These are phyloP conservation scores for Hymenopus coronatus DNA, from an alignment of 2,888 invertebrate genomes.

Conservation along the genomic window DNA sequence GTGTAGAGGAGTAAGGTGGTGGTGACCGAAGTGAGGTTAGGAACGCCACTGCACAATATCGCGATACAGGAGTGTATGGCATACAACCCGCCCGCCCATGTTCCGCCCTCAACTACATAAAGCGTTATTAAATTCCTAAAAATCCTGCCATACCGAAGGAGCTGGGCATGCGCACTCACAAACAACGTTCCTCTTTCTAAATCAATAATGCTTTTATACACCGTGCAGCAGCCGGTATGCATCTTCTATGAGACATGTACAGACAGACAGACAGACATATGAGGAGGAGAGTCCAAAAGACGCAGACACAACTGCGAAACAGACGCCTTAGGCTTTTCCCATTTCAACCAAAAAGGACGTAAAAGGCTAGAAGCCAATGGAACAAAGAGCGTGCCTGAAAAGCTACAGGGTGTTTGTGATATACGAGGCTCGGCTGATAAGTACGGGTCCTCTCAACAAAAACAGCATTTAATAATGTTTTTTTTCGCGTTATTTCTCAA, in stretches of 20 bases:
- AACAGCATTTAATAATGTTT: too few relatives aligned
- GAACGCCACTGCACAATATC: not conserved
- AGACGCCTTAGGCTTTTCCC: not conserved
- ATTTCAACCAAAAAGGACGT: not conserved
- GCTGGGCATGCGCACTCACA: conserved; percentile 1
- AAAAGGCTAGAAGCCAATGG: not conserved
- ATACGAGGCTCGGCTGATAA: too few relatives aligned
- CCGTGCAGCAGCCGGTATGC: not conserved
- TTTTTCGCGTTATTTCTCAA: too few relatives aligned
- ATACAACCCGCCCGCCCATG: not conserved
- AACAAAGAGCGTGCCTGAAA: not conserved
- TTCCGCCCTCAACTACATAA: conserved; percentile 4
- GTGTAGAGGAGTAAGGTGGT: too few relatives aligned
- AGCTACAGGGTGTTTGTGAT: not conserved
- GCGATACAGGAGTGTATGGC: conserved; percentile 3
- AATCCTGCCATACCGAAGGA: conserved; percentile 11
- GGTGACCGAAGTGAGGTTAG: not conserved
- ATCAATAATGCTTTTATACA: conserved; percentile 17
- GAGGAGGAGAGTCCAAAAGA: not conserved
- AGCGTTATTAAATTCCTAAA: conserved; percentile 33
- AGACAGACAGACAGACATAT: not conserved
- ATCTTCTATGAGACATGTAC: not conserved
- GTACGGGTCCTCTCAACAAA: too few relatives aligned
- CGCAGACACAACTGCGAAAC: too few relatives aligned
- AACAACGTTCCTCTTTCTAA: conserved; percentile 9